A percentile compares a stretch with the other conserved stretches of the same genome.
Conservation (phyloP, 2,888 invertebrate species). For the Deilephila porcellus region DNA sequence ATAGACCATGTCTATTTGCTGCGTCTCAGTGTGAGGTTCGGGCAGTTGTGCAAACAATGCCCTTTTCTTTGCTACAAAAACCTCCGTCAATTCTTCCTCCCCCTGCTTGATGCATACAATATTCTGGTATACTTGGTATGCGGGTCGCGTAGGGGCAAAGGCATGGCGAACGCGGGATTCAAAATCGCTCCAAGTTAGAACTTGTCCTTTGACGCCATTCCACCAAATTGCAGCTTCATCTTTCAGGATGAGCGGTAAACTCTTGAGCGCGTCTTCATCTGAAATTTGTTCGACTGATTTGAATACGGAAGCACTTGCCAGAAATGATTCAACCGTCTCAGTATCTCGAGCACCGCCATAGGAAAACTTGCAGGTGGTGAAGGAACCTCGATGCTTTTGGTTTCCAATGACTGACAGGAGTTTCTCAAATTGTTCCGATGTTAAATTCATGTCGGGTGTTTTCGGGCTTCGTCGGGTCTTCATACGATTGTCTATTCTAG, state of each 20-base stretch:
- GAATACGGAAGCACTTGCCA: background rate
- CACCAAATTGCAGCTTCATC: conserved; percentile 28
- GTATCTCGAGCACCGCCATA: too few relatives aligned
- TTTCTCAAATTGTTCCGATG: too few relatives aligned
- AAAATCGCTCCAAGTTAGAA: conserved; percentile 22
- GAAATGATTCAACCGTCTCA: background rate
- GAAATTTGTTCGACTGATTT: background rate
- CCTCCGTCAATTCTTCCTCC: conserved; percentile 32
- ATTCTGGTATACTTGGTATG: background rate
- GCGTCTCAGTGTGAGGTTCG: conserved; percentile 32
- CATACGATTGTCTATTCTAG: too few relatives aligned
- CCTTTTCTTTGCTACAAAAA: conserved; percentile 37
- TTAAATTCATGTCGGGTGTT: too few relatives aligned
- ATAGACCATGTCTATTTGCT: conserved; percentile 40
- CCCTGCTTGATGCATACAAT: background rate
- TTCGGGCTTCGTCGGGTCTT: too few relatives aligned
- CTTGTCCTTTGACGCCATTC: conserved; percentile 24
- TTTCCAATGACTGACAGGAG: too few relatives aligned
- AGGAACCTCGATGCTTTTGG: too few relatives aligned
- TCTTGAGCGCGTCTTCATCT: too few relatives aligned
- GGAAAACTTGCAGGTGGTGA: too few relatives aligned
- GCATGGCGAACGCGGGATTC: conserved; percentile 17
- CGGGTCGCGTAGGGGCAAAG: background rate
- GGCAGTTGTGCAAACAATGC: conserved; percentile 35
- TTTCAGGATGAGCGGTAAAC: conserved; percentile 4